Evolutionary conservation across 2,113 vertebrate genomes (phyloP).

Genomic region (Spermophilus dauricus): DNA sequence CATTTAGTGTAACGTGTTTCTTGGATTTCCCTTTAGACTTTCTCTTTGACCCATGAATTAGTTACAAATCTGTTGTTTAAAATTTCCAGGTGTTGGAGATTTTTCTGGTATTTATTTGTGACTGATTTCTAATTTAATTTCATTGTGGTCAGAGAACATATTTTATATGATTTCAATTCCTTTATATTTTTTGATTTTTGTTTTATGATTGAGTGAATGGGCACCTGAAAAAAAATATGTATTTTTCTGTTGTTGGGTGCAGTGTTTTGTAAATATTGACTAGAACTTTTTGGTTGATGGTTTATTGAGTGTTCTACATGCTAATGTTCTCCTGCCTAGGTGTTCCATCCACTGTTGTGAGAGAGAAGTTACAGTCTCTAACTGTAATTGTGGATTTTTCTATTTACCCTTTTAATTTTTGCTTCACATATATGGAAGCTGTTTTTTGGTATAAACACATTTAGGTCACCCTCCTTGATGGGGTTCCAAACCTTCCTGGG

Average conservation of each 20-base stretch:
- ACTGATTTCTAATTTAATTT: conserved; percentile 36
- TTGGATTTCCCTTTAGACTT: not conserved
- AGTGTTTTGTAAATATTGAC: not conserved
- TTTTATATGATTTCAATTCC: not conserved
- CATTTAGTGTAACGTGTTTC: not conserved
- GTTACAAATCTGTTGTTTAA: not conserved
- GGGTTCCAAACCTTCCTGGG: not conserved
- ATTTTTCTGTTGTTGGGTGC: not conserved
- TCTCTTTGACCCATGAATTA: conserved; percentile 7
- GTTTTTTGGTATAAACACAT: not conserved
- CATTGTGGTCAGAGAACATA: not conserved
- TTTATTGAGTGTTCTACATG: not conserved
- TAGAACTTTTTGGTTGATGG: not conserved
- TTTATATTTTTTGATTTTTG: not conserved
- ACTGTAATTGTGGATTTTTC: not conserved
- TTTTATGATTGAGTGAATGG: not conserved
- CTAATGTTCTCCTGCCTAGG: not conserved
- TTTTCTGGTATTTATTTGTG: conserved; percentile 14
- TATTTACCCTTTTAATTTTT: not conserved
- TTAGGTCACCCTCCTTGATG: not conserved
- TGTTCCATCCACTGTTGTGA: not conserved
- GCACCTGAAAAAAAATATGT: not conserved
- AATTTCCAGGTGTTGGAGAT: not conserved
- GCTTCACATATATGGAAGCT: not conserved
- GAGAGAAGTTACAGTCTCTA: not conserved